A percentile compares a stretch with the other conserved stretches of the same genome.
Conservation (phyloP, 2,113 vertebrate genomes). For the Benitochromis conjunctus region DNA sequence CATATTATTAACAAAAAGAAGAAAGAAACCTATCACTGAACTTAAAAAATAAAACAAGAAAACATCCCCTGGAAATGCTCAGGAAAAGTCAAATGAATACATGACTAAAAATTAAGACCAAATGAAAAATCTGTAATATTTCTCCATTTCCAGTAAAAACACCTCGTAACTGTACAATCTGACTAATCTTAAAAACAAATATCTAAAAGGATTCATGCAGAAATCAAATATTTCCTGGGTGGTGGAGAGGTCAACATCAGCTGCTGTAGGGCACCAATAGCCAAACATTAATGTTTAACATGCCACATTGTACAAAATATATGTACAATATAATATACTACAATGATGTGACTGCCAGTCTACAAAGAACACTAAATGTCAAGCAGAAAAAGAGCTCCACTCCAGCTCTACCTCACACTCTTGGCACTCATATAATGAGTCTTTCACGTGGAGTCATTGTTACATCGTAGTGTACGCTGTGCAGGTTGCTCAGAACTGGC, state of each 20-base stretch:
- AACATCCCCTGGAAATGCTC: neutral
- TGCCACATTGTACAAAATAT: neutral
- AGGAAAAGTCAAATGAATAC: neutral
- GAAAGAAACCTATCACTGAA: too few species aligned
- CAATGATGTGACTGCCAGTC: neutral
- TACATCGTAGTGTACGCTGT: neutral
- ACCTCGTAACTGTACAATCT: neutral
- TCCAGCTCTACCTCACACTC: neutral
- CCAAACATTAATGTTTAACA: neutral
- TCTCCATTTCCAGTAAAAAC: neutral
- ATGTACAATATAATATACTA: neutral
- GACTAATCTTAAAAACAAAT: neutral
- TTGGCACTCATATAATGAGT: neutral
- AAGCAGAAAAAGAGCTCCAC: neutral
- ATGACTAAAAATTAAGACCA: neutral
- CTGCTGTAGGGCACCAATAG: neutral
- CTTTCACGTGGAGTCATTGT: constrained; percentile 12
- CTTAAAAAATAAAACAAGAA: neutral
- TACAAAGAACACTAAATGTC: neutral
- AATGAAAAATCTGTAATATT: neutral
- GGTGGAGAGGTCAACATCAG: neutral
- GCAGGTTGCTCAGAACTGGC: neutral
- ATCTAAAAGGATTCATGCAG: neutral
- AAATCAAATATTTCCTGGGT: neutral
- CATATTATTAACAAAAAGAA: neutral